phyloP scores from a whole-genome alignment of 2,888 invertebrate species.

The Lasioglossum calceatum region DNA sequence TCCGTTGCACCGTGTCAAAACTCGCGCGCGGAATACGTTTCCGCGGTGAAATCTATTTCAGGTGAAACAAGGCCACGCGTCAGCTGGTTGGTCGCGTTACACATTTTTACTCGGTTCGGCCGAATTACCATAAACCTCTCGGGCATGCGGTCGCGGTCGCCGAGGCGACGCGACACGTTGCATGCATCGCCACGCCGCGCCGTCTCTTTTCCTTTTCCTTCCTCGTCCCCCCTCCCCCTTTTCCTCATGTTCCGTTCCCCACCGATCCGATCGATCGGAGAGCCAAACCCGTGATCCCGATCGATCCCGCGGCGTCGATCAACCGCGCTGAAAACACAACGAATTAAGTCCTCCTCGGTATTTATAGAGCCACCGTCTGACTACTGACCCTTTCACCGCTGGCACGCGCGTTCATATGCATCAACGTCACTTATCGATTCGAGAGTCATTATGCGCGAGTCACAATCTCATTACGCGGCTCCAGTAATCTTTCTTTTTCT shows the following conservation, averaged over 20 bases:
- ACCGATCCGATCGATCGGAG: neutral
- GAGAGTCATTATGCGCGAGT: conserved; percentile 59
- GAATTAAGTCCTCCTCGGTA: conserved; percentile 63
- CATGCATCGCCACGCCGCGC: conserved; percentile 31
- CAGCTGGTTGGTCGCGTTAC: conserved; percentile 55
- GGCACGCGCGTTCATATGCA: conserved; percentile 60
- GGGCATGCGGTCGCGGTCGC: conserved; percentile 46
- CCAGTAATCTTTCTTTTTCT: conserved; percentile 36
- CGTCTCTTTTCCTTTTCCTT: conserved; percentile 1
- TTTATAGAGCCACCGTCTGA: conserved; percentile 64
- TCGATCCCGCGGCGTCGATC: conserved; percentile 55
- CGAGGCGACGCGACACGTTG: conserved; percentile 31
- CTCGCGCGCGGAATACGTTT: conserved; percentile 60
- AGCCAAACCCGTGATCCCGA: conserved; percentile 32
- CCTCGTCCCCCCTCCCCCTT: neutral
- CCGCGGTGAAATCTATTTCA: conserved; percentile 69
- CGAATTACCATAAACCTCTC: conserved; percentile 68
- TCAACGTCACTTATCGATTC: conserved; percentile 65
- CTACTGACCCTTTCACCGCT: conserved; percentile 64
- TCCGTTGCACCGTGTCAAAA: conserved; percentile 48
- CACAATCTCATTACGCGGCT: conserved; percentile 60
- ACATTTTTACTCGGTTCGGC: conserved; percentile 65
- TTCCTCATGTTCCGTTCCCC: neutral
- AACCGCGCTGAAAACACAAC: conserved; percentile 52
- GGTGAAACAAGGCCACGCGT: conserved; percentile 70